Evolutionary conservation across 2,113 vertebrate species (phyloP).

Genomic region (Nothobranchius furzeri): DNA sequence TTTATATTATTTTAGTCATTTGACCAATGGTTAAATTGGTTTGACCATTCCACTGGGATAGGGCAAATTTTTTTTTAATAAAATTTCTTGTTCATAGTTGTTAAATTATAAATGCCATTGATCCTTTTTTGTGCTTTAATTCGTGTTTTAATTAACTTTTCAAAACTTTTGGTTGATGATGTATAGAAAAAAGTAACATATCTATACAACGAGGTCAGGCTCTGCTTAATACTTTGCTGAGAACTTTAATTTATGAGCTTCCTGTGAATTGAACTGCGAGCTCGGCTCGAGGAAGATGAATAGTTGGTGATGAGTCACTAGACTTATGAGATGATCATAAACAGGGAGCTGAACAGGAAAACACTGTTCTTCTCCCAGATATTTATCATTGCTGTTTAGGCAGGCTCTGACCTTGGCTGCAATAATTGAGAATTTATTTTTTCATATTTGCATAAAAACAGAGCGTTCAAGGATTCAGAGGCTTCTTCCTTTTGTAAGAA

Average conservation of each 20-base stretch:
- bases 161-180: no score
- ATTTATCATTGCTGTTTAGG: constrained; percentile 29
- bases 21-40: no score
- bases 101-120: no score
- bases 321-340: constrained; percentile 44
- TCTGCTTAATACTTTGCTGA: constrained; percentile 30
- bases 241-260: constrained; percentile 48
- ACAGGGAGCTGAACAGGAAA: constrained; percentile 22
- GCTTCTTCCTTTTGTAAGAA: background rate
- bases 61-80: constrained; percentile 14
- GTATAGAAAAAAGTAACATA: no score
- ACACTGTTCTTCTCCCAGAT: background rate
- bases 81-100: no score
- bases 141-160: no score
- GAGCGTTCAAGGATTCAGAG: background rate
- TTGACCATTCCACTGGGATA: background rate
- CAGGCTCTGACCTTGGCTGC: constrained; percentile 4
- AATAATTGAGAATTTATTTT: constrained; percentile 8
- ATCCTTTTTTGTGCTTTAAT: no score
- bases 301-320: constrained; percentile 13
- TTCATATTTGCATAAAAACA: background rate
- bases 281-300: constrained; percentile 31
- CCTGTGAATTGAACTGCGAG: constrained; percentile 34
- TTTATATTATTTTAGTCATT: background rate
- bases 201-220: constrained; percentile 13